Conservation (phyloP, 1,140 invertebrate genomes). For the Cyclargus thomasi region DNA sequence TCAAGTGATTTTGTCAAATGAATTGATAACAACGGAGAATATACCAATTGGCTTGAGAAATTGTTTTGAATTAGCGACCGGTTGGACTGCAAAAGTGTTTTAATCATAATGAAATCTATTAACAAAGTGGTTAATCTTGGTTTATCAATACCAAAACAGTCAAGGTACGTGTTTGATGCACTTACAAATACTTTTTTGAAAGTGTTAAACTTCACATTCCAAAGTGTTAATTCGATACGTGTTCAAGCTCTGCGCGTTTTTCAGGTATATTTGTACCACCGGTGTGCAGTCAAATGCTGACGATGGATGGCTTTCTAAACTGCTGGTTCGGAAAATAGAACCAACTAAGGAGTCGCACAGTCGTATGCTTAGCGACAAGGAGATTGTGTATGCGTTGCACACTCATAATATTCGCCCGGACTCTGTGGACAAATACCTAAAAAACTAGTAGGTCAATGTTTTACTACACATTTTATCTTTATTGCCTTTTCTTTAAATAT, state of each 20-base stretch:
- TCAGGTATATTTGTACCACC: constrained; percentile 64
- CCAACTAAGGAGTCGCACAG: constrained; percentile 97
- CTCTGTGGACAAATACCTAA: constrained; percentile 88
- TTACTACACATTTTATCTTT: not conserved
- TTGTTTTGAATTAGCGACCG: constrained; percentile 15
- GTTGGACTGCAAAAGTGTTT: constrained; percentile 22
- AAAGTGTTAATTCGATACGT: constrained; percentile 6
- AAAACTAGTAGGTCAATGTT: constrained; percentile 88
- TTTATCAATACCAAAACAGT: constrained; percentile 52
- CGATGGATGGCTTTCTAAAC: constrained; percentile 92
- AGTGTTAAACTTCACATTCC: constrained; percentile 7
- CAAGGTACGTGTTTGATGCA: constrained; percentile 41
- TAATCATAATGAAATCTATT: constrained; percentile 50
- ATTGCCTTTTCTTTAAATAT: not conserved
- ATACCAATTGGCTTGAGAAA: constrained; percentile 17
- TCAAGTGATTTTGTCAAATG: constrained; percentile 69
- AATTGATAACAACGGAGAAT: constrained; percentile 57
- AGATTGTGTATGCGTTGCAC: constrained; percentile 94
- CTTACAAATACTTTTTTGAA: constrained; percentile 2
- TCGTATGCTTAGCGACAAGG: constrained; percentile 94
- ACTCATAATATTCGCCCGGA: constrained; percentile 95
- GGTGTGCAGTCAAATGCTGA: constrained; percentile 70
- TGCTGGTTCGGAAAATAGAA: constrained; percentile 92
- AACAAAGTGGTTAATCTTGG: constrained; percentile 52
- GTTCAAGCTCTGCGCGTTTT: constrained; percentile 28